A percentile compares a stretch with the other conserved stretches of the same genome.
Conservation (phyloP, 2,888 invertebrate species). For the Calliopum simillimum region DNA sequence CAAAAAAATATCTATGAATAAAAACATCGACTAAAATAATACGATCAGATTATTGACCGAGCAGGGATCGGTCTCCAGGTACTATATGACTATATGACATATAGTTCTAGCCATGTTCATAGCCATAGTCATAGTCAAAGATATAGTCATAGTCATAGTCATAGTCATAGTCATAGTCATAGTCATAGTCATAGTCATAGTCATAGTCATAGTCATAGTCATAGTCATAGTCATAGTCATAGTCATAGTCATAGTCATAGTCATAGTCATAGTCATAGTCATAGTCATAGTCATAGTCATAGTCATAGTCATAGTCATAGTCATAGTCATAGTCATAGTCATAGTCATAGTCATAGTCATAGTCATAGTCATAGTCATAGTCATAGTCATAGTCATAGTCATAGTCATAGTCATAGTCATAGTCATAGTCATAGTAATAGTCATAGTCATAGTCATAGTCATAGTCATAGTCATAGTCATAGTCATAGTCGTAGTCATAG, state of each 20-base stretch:
- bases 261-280: slow-evolving; percentile 1
- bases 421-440: not conserved
- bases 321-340: not conserved
- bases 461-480: not conserved
- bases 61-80: too few species aligned
- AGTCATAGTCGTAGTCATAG: too few species aligned
- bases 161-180: not conserved
- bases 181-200: slow-evolving; percentile 1
- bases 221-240: not conserved
- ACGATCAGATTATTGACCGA: too few species aligned
- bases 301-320: slow-evolving; percentile 1
- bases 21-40: too few species aligned
- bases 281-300: not conserved
- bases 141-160: not conserved
- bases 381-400: not conserved
- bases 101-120: not conserved
- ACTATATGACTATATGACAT: too few species aligned
- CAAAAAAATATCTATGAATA: too few species aligned
- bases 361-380: not conserved
- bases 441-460: not conserved
- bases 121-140: not conserved
- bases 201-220: slow-evolving; percentile 1
- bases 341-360: not conserved
- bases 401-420: not conserved
- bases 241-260: slow-evolving; percentile 1